Base-by-base conservation (phyloP, 2,888 invertebrate genomes). In the Morpho achilles region DNA sequence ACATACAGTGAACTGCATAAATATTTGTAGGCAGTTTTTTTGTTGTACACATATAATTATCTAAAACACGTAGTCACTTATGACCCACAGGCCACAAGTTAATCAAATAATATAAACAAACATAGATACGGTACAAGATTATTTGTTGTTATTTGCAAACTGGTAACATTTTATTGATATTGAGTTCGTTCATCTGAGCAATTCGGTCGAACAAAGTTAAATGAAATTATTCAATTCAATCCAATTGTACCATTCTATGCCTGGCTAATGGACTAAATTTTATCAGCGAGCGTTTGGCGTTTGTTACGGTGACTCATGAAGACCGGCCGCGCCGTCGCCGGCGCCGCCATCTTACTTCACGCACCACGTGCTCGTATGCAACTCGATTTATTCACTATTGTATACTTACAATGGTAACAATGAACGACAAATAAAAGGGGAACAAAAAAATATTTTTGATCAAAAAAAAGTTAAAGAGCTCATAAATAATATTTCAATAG, bases 341-440 rank as follows among this genome's bases (percentile, higher is more conserved):
- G 67, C 73, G 85, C 83, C 87, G 87, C 87, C 88, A 87, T 88
- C 80, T 88, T 88, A 77, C 78, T 80, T 82, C 73, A 79, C 74
- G 67, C 75, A 85, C 84, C 88, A 88, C 87, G 87, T 87, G 87
- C 80, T 84, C 71, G 61, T 74, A 60, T 64, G 63, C 66, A 69
- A 64, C 48, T 56, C 48, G 59, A 52, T 64, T 60, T 46, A n/a
- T 40, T 50, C n/a, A 53, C 48, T 44, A 53, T 51, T 60, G 48
- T 57, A 44, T 16, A 47, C 43, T 53, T 45, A 43, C 50, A 60
- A 49, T 23, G 16, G 23, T 45, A 45, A 39, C 53, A 22, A 53
- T 40, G 45, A 53, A 40, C 7, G 41, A 9, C 53, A 47, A 40
- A 53, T 22, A 9, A 0, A 46, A 22, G 16, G 16, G 16, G 16